Percentiles rank a stretch among this genome's conserved stretches.
Conservation (phyloP, 2,113 vertebrate genomes). For the Lagopus muta region DNA sequence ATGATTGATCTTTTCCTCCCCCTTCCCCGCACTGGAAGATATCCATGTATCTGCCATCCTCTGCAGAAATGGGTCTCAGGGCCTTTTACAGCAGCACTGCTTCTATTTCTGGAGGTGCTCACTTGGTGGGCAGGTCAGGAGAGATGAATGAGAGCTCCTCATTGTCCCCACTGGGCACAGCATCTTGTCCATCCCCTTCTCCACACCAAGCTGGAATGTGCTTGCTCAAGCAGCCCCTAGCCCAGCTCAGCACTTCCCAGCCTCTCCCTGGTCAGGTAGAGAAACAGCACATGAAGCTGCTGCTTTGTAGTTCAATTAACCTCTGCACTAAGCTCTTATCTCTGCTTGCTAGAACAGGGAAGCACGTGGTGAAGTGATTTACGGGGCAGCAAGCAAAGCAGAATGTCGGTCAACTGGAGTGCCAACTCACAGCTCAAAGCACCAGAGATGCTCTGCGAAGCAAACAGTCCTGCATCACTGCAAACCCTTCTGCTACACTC, state of each 20-base stretch:
- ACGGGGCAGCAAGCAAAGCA: not conserved
- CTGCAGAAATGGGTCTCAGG: not conserved
- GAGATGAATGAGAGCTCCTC: not conserved
- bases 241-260: not conserved
- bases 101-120: not conserved
- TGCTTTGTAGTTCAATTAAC: not conserved
- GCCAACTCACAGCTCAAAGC: not conserved
- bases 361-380: not conserved
- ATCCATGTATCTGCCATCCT: not conserved
- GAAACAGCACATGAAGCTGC: accelerated
- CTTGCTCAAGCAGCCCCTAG: not conserved
- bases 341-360: not conserved
- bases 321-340: not conserved
- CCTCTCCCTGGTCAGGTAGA: not conserved
- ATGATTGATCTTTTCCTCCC: conserved; percentile 36
- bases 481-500: not conserved
- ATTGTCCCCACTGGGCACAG: not conserved
- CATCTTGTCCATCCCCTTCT: not conserved
- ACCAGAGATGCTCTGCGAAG: not conserved
- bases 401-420: not conserved
- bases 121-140: not conserved
- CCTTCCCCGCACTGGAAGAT: accelerated
- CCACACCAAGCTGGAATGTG: accelerated
- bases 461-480: not conserved
- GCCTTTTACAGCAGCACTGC: not conserved